Evolutionary conservation across 2,113 vertebrate genomes (phyloP).

Genomic region (Noctilio leporinus): DNA sequence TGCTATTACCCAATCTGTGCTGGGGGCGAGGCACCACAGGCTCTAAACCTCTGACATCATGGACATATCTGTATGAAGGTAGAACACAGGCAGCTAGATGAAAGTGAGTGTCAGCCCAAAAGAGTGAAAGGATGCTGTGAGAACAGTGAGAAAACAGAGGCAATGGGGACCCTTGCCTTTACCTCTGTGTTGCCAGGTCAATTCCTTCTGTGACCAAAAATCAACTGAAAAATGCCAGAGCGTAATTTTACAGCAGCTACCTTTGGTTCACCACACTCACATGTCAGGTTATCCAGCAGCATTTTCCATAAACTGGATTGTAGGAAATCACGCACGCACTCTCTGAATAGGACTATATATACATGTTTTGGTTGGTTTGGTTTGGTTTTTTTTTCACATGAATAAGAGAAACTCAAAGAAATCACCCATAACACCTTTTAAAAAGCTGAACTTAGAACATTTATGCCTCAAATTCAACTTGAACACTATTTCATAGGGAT

Average conservation of each 20-base stretch:
- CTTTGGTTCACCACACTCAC: not conserved
- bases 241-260: not conserved
- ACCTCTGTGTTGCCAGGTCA: not conserved
- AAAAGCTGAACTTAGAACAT: not conserved
- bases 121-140: slow-evolving; percentile 3
- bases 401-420: not conserved
- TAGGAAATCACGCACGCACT: not conserved
- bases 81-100: not conserved
- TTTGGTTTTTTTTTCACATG: not conserved
- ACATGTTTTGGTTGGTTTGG: not conserved
- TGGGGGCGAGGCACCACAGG: not conserved
- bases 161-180: not conserved
- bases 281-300: not conserved
- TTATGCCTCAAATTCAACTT: slow-evolving; percentile 2
- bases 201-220: slow-evolving; percentile 8
- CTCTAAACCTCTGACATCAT: not conserved
- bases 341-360: not conserved
- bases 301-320: not conserved
- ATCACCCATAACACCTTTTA: not conserved
- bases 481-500: not conserved
- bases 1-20: not conserved
- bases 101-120: slow-evolving; percentile 17
- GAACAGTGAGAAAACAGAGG: not conserved
- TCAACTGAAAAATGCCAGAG: slow-evolving; percentile 12
- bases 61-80: not conserved